Percentiles rank a stretch among this genome's conserved stretches.
Conservation (phyloP, 2,113 vertebrate species). For the Nothobranchius furzeri region DNA sequence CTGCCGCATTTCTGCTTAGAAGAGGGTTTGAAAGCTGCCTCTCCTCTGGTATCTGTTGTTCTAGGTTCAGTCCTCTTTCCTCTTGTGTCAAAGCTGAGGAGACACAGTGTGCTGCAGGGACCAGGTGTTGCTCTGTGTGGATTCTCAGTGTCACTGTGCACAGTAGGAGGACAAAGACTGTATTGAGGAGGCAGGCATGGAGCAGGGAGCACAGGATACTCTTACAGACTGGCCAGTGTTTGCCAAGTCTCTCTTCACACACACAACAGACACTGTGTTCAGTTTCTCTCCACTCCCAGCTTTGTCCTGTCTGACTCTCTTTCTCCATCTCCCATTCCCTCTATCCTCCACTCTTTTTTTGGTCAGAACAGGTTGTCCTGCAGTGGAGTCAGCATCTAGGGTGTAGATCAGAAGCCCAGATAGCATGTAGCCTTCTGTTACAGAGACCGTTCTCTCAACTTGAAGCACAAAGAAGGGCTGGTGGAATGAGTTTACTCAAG, state of each 20-base stretch:
- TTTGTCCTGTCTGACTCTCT: slow-evolving; percentile 72
- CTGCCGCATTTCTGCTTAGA: neutral
- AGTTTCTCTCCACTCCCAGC: slow-evolving; percentile 74
- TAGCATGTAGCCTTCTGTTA: slow-evolving; percentile 57
- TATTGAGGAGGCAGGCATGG: slow-evolving; percentile 78
- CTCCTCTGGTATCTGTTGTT: slow-evolving; percentile 28
- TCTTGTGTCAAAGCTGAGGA: slow-evolving; percentile 44
- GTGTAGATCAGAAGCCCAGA: slow-evolving; percentile 72
- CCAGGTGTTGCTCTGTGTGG: slow-evolving; percentile 80
- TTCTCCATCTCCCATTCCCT: slow-evolving; percentile 50
- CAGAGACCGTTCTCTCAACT: slow-evolving; percentile 52
- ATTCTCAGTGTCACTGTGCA: slow-evolving; percentile 81
- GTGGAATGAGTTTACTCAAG: slow-evolving; percentile 36
- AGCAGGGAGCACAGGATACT: slow-evolving; percentile 81
- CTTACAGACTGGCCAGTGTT: slow-evolving; percentile 79
- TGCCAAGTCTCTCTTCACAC: slow-evolving; percentile 78
- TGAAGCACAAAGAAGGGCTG: slow-evolving; percentile 53
- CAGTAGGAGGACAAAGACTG: slow-evolving; percentile 79
- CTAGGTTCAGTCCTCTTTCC: slow-evolving; percentile 23
- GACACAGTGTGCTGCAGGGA: slow-evolving; percentile 48
- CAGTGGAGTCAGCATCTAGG: slow-evolving; percentile 56
- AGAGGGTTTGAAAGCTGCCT: slow-evolving; percentile 3
- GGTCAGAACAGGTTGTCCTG: slow-evolving; percentile 71
- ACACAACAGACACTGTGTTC: slow-evolving; percentile 84
- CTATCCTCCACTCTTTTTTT: slow-evolving; percentile 40